A percentile compares a stretch with the other conserved stretches of the same genome.
Evolutionary conservation across 2,888 invertebrate genomes (phyloP).

Genomic region (Elysia crispata): DNA sequence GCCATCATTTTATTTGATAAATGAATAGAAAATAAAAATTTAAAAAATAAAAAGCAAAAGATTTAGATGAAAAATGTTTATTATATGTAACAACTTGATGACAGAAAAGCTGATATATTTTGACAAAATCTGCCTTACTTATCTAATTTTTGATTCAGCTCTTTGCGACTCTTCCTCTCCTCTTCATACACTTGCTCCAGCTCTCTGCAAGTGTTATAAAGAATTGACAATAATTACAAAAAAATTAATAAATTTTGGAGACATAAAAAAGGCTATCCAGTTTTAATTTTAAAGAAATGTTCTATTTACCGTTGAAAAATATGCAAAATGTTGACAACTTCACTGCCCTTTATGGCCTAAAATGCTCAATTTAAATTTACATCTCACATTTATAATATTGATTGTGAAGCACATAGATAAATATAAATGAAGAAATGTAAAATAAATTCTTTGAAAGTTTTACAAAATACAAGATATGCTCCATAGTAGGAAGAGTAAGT

Average conservation of each 20-base stretch:
- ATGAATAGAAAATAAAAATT: neutral
- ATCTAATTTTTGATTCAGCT: conserved; percentile 64
- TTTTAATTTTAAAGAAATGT: no score
- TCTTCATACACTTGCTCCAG: conserved; percentile 72
- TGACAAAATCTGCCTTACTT: conserved; percentile 60
- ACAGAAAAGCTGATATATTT: neutral
- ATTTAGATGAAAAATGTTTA: neutral
- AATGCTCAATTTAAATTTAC: no score
- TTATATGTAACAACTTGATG: neutral
- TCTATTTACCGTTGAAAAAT: no score
- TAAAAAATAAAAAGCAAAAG: no score
- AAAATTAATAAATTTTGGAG: neutral
- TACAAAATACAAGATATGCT: no score
- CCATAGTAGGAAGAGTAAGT: no score
- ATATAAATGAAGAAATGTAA: no score
- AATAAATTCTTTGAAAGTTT: no score
- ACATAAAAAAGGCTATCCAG: neutral
- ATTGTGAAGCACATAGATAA: no score
- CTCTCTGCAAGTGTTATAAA: conserved; percentile 60
- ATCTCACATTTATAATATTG: no score
- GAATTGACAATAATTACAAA: neutral
- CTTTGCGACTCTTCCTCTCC: conserved; percentile 66
- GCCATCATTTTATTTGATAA: neutral
- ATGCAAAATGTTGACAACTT: no score
- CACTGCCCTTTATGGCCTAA: no score